Evolutionary conservation across 1,140 invertebrate species (phyloP).

Genomic region (Laupala kohalensis): DNA sequence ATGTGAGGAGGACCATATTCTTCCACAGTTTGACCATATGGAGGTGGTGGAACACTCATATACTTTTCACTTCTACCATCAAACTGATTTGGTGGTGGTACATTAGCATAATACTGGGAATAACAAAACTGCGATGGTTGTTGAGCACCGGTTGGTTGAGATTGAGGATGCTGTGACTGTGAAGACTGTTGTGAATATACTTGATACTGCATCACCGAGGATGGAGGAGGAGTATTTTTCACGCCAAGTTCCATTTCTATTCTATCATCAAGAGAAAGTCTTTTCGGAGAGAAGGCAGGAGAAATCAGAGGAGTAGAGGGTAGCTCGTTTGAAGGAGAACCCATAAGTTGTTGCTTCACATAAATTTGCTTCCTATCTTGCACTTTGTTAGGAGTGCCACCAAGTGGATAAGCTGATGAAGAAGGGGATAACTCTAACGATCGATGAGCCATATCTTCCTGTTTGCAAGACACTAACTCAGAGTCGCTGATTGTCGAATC

Average conservation of each 20-base stretch:
- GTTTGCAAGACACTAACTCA: slow-evolving; percentile 22
- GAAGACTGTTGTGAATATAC: not conserved
- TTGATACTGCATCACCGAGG: slow-evolving; percentile 10
- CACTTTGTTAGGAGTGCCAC: not conserved
- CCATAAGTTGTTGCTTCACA: not conserved
- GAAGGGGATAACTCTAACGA: not conserved
- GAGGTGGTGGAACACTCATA: not conserved
- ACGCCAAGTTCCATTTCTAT: slow-evolving; percentile 30
- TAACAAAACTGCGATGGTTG: not conserved
- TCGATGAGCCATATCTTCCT: slow-evolving; percentile 2
- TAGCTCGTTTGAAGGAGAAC: not conserved
- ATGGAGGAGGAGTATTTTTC: slow-evolving; percentile 17
- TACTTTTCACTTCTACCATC: not conserved
- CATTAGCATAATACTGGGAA: not conserved
- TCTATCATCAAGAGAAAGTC: slow-evolving; percentile 30
- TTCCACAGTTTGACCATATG: not conserved
- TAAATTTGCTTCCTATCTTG: not conserved
- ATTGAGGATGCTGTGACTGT: not conserved
- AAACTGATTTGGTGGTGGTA: too few species aligned
- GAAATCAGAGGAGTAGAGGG: not conserved
- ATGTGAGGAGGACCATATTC: not conserved
- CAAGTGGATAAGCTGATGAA: slow-evolving; percentile 3
- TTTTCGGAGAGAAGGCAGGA: slow-evolving; percentile 21
- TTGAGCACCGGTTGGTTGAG: not conserved
- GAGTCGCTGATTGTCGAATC: slow-evolving; percentile 37